These are phyloP conservation scores for Orius insidiosus DNA, from an alignment of 1,140 invertebrate genomes.

Conservation along the genomic window DNA sequence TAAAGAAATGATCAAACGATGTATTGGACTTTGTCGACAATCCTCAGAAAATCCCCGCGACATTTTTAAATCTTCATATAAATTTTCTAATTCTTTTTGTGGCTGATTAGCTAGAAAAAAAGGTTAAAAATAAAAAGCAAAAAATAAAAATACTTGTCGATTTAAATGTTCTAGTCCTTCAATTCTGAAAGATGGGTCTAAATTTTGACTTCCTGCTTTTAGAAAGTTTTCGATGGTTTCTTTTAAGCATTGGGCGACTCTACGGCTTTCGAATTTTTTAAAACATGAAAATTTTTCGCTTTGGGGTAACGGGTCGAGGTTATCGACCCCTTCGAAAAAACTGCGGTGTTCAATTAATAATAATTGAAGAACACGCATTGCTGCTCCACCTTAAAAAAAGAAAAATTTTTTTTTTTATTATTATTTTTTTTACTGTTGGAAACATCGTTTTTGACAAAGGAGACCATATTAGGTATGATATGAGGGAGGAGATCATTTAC, in stretches of 20 bases:
- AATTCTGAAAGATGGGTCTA: slow-evolving; percentile 3
- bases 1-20: slow-evolving; percentile 36
- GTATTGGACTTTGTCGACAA: slow-evolving; percentile 33
- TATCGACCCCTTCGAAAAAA: background rate
- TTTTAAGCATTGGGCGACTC: background rate
- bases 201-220: slow-evolving; percentile 2
- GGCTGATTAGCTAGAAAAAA: slow-evolving; percentile 23
- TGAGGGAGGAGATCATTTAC: slow-evolving; percentile 8
- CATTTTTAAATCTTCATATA: slow-evolving; percentile 31
- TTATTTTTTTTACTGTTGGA: background rate
- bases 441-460: background rate
- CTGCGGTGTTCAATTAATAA: background rate
- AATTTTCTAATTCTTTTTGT: slow-evolving; percentile 29
- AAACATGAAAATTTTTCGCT: background rate
- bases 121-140: background rate
- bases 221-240: slow-evolving; percentile 16
- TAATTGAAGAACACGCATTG: slow-evolving; percentile 1
- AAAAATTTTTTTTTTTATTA: background rate
- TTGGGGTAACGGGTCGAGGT: slow-evolving; percentile 1
- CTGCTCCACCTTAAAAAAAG: background rate
- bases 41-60: slow-evolving; percentile 35
- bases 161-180: slow-evolving; percentile 16
- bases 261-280: background rate
- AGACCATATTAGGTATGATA: slow-evolving; percentile 1
- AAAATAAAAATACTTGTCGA: slow-evolving; percentile 10